Base-by-base conservation (phyloP, 2,797 vertebrate species). In the Propithecus perrieri region DNA sequence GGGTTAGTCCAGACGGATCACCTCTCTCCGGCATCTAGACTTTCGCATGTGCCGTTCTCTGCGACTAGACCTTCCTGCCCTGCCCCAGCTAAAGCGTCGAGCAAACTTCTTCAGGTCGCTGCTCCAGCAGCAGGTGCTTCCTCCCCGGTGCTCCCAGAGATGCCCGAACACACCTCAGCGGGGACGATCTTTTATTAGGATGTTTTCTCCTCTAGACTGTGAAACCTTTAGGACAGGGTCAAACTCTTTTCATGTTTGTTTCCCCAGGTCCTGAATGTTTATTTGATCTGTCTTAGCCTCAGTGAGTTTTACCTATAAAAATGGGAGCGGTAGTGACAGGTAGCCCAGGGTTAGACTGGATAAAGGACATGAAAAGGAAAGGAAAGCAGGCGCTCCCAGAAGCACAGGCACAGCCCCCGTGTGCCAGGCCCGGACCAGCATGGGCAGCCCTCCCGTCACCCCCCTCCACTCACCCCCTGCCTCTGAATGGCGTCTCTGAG, bases 401-500 rank as follows among this genome's bases (percentile, higher is more conserved):
- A 79, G 69, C 89, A 75, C n/a, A 48, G 53, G 43, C 12, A 41
- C 15, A 5, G 24, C 59, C 50, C 61, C 6, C 0, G 2, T 20
- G 6, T 15, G 67, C 71, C 20, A 3, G 67, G 18, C 18, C 78
- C 24, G 43, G 61, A 43, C 13, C 33, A 71, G 20, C 67, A 5
- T 7, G 38, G n/a, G 48, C 79, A 33, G 35, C 76, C 57, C 26
- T 91, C 35, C 75, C 43, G 5, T 3, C n/a, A 1, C 7, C 30
- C 41, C 35, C 35, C 43, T 38, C 10, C 4, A 83, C 98, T 98
- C 75, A 99, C 99, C 98, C 98, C 97, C 96, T 98, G 98, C 85
- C 98, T 98, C 14, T 96, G 72, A 59, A 99, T 98, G 93, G 99
- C 99, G 0, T 98, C 96, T 89, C 98, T 99, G 96, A 99, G 98